phyloP scores from a whole-genome alignment of 2,113 vertebrate species.

The Pseudolaguvia tuberculata region DNA sequence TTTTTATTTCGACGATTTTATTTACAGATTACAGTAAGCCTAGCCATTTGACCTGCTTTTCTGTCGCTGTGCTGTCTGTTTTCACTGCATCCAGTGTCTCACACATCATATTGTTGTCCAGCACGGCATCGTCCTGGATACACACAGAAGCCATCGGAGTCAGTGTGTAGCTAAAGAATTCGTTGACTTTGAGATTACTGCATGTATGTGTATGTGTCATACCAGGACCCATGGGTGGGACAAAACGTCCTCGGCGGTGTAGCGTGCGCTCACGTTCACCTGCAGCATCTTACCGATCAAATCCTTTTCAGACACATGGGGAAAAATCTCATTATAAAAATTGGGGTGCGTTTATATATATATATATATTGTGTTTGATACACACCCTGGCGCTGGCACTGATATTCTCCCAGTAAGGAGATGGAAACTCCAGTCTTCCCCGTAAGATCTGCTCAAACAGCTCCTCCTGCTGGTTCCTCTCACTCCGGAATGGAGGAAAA shows the following conservation, averaged over 20 bases:
- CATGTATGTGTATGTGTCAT: conserved; percentile 53
- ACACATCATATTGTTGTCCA: conserved; percentile 82
- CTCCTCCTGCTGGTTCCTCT: conserved; percentile 95
- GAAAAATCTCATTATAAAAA: neutral
- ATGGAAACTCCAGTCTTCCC: conserved; percentile 92
- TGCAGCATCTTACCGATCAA: conserved; percentile 96
- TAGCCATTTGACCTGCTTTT: conserved; percentile 16
- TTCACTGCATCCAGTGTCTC: conserved; percentile 63
- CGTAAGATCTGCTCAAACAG: conserved; percentile 95
- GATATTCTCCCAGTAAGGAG: conserved; percentile 96
- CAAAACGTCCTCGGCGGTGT: conserved; percentile 88
- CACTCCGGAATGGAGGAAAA: conserved; percentile 95
- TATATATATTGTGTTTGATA: neutral
- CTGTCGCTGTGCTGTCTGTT: conserved; percentile 13
- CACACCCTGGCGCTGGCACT: conserved; percentile 87
- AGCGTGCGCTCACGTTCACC: conserved; percentile 88
- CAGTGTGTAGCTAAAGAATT: neutral
- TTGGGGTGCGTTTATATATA: neutral
- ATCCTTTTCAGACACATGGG: conserved; percentile 69
- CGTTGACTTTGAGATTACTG: neutral
- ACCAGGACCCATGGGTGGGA: conserved; percentile 95
- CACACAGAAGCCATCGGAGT: conserved; percentile 1
- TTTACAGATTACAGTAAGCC: neutral
- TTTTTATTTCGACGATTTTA: no score
- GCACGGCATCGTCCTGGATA: conserved; percentile 77